These are phyloP conservation scores for Rhinolophus sinicus DNA, from an alignment of 2,113 vertebrate genomes.

Conservation along the genomic window DNA sequence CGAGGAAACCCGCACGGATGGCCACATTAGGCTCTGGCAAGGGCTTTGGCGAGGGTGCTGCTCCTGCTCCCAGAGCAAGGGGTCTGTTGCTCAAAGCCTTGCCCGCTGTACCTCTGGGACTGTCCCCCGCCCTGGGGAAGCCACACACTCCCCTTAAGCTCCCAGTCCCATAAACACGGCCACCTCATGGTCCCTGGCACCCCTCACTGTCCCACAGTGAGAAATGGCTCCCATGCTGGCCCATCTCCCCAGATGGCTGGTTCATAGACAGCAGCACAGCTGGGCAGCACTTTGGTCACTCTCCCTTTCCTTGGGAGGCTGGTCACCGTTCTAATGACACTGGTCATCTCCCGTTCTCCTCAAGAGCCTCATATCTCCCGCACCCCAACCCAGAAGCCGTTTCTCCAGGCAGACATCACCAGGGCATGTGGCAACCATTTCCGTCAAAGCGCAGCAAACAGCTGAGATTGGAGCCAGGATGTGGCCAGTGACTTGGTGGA, in stretches of 20 bases:
- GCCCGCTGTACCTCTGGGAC: neutral
- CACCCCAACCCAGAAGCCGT: neutral
- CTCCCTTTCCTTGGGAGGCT: neutral
- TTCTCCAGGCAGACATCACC: neutral
- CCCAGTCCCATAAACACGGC: neutral
- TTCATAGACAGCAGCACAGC: neutral
- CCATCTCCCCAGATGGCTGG: neutral
- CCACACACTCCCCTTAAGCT: neutral
- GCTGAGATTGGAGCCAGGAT: neutral
- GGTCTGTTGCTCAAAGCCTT: neutral
- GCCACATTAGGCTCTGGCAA: rapidly evolving
- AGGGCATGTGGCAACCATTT: neutral
- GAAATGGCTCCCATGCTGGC: neutral
- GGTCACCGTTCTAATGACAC: neutral
- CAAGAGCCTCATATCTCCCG: neutral
- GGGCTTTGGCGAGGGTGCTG: neutral
- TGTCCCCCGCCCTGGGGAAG: neutral
- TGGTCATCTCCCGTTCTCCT: neutral
- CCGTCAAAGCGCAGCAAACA: neutral
- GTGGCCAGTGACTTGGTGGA: neutral
- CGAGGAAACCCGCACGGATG: neutral
- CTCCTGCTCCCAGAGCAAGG: neutral
- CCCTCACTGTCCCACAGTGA: neutral
- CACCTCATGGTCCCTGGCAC: neutral
- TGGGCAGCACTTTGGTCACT: neutral